phyloP scores from a whole-genome alignment of 1,140 invertebrate species.

The Procambarus virginalis region DNA sequence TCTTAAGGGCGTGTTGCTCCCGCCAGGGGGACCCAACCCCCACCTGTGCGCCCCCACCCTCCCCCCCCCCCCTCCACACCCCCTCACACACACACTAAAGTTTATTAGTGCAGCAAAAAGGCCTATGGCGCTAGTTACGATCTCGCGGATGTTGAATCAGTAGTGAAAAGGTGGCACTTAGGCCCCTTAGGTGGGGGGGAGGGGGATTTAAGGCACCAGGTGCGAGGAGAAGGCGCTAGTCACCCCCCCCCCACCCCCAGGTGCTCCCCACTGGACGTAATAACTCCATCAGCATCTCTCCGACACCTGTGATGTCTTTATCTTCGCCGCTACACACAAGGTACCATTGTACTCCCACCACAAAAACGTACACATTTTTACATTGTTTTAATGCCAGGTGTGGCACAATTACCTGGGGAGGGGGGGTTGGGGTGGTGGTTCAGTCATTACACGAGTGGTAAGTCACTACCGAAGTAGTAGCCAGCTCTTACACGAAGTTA shows the following conservation, averaged over 20 bases:
- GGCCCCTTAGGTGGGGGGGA: not conserved
- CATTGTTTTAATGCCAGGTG: not conserved
- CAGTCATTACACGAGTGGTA: not conserved
- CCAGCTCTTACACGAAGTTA: no score
- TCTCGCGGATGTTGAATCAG: not conserved
- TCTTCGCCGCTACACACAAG: slow-evolving; percentile 2
- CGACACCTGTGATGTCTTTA: slow-evolving; percentile 37
- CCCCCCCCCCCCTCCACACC: not conserved
- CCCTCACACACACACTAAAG: not conserved
- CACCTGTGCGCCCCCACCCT: not conserved
- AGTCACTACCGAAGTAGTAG: not conserved
- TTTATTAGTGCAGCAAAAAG: not conserved
- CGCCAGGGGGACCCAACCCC: not conserved
- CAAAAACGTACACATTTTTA: not conserved
- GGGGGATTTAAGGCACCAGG: slow-evolving; percentile 10
- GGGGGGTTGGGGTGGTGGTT: not conserved
- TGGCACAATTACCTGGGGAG: not conserved
- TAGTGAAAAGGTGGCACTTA: not conserved
- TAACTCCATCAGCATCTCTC: slow-evolving; percentile 33
- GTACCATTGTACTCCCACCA: not conserved
- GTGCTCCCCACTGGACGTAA: slow-evolving; percentile 16
- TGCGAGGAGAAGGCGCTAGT: slow-evolving; percentile 19
- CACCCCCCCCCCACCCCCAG: not conserved
- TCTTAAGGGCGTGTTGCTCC: slow-evolving; percentile 1
- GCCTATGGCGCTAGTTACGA: not conserved